Conservation (phyloP, 2,888 invertebrate genomes). For the Aleiodes alternator region DNA sequence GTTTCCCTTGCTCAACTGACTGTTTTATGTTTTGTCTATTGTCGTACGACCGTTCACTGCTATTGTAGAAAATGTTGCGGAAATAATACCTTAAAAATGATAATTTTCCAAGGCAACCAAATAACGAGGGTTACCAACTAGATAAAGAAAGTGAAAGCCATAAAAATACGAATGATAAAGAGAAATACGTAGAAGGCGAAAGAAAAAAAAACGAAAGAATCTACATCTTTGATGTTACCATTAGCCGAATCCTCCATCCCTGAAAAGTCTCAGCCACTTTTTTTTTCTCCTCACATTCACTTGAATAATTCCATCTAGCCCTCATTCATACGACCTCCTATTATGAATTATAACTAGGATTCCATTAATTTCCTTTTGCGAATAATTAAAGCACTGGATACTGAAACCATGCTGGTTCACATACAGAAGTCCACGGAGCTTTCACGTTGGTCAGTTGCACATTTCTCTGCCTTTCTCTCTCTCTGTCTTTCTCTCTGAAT, state of each 20-base stretch:
- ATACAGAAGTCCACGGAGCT: constrained; percentile 31
- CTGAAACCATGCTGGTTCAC: constrained; percentile 60
- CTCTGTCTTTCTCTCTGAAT: constrained; percentile 34
- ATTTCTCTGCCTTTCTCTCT: constrained; percentile 31
- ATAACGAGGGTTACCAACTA: constrained; percentile 10
- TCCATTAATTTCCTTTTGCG: constrained; percentile 71
- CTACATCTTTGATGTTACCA: constrained; percentile 32
- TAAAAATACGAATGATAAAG: constrained; percentile 20
- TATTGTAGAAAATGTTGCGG: constrained; percentile 40
- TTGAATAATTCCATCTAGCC: constrained; percentile 69
- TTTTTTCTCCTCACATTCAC: constrained; percentile 10
- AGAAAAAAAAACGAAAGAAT: constrained; percentile 12
- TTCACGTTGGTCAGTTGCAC: constrained; percentile 64
- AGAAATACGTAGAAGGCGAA: constrained; percentile 6
- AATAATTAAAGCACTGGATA: constrained; percentile 70
- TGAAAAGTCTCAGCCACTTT: constrained; percentile 12
- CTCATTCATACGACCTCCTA: constrained; percentile 63
- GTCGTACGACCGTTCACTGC: constrained; percentile 26
- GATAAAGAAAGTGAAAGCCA: constrained; percentile 3
- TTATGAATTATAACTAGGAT: constrained; percentile 67
- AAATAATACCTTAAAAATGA: constrained; percentile 51
- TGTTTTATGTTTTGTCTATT: constrained; percentile 40
- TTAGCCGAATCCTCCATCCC: constrained; percentile 1
- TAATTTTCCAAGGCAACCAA: constrained; percentile 44
- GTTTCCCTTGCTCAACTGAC: constrained; percentile 21